phyloP scores from a whole-genome alignment of 2,113 vertebrate species.

The Athene cunicularia region DNA sequence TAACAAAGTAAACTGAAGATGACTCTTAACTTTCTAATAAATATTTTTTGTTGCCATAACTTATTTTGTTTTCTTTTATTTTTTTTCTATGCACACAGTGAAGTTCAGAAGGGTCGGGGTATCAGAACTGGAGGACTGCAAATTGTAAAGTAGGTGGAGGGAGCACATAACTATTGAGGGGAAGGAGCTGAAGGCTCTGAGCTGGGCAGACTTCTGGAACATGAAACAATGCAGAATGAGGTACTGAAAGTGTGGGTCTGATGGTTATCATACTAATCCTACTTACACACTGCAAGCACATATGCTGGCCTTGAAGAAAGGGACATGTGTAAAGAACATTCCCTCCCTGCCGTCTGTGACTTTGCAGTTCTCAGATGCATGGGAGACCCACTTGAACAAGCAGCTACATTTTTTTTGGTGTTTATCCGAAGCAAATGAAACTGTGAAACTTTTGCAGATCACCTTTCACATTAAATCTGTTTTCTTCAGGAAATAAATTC shows the following conservation, averaged over 20 bases:
- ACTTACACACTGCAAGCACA: neutral
- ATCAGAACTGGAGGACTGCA: neutral
- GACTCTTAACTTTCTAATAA: neutral
- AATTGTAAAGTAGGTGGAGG: neutral
- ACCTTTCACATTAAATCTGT: conserved; percentile 36
- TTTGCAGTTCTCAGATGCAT: neutral
- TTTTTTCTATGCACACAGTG: neutral
- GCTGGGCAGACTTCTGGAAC: neutral
- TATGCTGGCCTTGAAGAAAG: neutral
- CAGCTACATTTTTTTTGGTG: neutral
- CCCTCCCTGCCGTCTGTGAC: rapidly evolving
- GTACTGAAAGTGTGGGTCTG: neutral
- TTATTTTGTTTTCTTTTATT: neutral
- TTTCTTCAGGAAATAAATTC: conserved; percentile 36
- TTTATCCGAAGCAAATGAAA: neutral
- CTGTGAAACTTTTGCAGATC: conserved; percentile 23
- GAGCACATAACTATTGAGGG: neutral
- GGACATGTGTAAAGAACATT: neutral
- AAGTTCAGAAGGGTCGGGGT: neutral
- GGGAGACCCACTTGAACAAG: neutral
- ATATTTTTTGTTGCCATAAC: neutral
- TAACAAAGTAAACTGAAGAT: neutral
- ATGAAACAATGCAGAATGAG: neutral
- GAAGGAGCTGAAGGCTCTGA: neutral
- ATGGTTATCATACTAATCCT: neutral